A percentile compares a stretch with the other conserved stretches of the same genome.
These are phyloP conservation scores for Pelosia muscerda DNA, from an alignment of 2,888 invertebrate genomes.

Conservation along the genomic window DNA sequence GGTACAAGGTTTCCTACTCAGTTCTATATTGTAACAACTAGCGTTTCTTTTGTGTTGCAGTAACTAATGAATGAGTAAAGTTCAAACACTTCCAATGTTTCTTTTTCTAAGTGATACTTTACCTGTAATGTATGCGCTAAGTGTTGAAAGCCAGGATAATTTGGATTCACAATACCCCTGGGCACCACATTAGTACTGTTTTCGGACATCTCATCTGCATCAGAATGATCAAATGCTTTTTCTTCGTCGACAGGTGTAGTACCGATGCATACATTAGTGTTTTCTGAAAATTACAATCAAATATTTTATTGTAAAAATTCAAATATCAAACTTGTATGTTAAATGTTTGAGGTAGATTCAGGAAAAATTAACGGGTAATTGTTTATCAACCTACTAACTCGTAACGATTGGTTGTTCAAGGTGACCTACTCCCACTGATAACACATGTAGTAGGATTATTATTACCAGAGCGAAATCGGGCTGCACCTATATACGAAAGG, in stretches of 20 bases:
- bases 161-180: constrained; percentile 93
- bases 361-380: neutral
- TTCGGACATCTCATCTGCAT: constrained; percentile 84
- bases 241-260: constrained; percentile 84
- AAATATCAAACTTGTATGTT: neutral
- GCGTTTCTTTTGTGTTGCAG: constrained; percentile 61
- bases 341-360: neutral
- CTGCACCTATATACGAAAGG: constrained; percentile 56
- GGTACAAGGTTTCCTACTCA: constrained; percentile 28
- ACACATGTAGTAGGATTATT: neutral
- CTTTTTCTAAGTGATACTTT: constrained; percentile 54
- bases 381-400: neutral
- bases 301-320: neutral
- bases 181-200: constrained; percentile 79
- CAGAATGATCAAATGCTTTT: constrained; percentile 85
- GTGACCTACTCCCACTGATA: neutral
- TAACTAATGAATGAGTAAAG: constrained; percentile 47
- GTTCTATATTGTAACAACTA: constrained; percentile 59
- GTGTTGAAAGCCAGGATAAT: constrained; percentile 94
- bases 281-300: constrained; percentile 47
- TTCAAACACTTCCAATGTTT: constrained; percentile 61
- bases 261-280: constrained; percentile 67
- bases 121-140: constrained; percentile 90
- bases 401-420: neutral
- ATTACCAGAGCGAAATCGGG: neutral